Evolutionary conservation across 2,797 vertebrate genomes (phyloP).

Genomic region (Eleutherodactylus coqui): DNA sequence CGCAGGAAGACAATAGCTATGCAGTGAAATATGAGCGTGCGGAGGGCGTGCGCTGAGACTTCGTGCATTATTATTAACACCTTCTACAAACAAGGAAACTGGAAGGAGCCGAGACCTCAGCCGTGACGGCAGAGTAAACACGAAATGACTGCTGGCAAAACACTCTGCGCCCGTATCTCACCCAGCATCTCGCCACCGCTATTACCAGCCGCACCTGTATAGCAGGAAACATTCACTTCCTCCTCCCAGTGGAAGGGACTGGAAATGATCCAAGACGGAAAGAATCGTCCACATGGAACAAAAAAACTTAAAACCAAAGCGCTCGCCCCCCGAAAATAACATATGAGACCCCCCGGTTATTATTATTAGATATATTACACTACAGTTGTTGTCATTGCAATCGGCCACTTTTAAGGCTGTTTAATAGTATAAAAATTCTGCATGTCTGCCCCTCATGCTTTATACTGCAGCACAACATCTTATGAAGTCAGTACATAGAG

Average conservation of each 20-base stretch:
- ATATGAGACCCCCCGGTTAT: too few species aligned
- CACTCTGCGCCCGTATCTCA: background rate
- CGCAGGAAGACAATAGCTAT: background rate
- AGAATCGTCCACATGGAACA: too few species aligned
- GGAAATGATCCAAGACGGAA: too few species aligned
- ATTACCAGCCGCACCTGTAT: background rate
- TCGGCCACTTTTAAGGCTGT: too few species aligned
- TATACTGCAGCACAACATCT: background rate
- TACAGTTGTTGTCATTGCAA: too few species aligned
- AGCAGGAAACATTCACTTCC: background rate
- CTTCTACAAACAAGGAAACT: slow-evolving; percentile 1
- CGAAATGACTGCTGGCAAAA: background rate
- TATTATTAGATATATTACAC: too few species aligned
- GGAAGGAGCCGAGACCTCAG: background rate
- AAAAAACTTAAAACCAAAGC: too few species aligned
- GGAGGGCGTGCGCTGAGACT: background rate
- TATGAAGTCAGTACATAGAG: background rate
- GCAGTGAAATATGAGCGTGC: background rate
- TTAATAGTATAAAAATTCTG: background rate
- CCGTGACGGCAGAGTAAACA: background rate
- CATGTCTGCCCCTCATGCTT: background rate
- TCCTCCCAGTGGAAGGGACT: background rate
- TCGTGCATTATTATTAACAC: background rate
- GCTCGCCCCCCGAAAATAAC: too few species aligned
- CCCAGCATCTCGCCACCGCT: background rate